Base-by-base conservation (phyloP, 2,888 invertebrate genomes). In the Eulithis testata region DNA sequence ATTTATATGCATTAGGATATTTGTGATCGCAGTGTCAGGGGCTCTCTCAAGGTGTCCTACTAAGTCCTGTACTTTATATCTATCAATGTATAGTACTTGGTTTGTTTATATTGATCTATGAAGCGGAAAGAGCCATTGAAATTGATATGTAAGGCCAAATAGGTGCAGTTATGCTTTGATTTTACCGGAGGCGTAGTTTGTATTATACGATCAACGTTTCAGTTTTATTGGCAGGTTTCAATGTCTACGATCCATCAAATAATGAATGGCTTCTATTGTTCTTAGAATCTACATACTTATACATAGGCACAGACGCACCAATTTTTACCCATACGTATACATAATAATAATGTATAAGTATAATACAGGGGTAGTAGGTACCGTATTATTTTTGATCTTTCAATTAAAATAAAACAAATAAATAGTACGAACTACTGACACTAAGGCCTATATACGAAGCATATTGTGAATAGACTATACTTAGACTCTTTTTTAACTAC, bases 111-210 rank as follows among this genome's bases (percentile, higher is more conserved):
- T 57, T 58, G 61, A 64, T 68, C 54, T 64, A 65, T 64, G 67
- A 67, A 57, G 67, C 67, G 67, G 67, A 67, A 67, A 67, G 67
- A 50, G 57, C 60, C 50, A 61, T 67, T 63, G 63, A 67, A 67
- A 63, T 58, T 58, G 63, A 67, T 67, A 63, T 63, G 60, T 63
- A 50, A 67, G 67, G 67, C 60, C 63, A 60, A 63, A 64, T 63
- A 63, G 57, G 60, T 47, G 57, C 63, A 63, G 67, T 60, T 54
- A 56, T 60, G 53, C 57, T 44, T 67, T 60, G 60, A 54, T 63
- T 63, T 67, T 64, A 67, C 57, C 45, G 45, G 44, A 60, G 44
- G 57, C 54, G 44, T 63, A 66, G 62, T 59, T 66, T 45, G 47
- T 55, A 55, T 62, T 66, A 66, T 40, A 44, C 50, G 45, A 62